Conservation (phyloP, 2,113 vertebrate genomes). For the Balaeniceps rex region DNA sequence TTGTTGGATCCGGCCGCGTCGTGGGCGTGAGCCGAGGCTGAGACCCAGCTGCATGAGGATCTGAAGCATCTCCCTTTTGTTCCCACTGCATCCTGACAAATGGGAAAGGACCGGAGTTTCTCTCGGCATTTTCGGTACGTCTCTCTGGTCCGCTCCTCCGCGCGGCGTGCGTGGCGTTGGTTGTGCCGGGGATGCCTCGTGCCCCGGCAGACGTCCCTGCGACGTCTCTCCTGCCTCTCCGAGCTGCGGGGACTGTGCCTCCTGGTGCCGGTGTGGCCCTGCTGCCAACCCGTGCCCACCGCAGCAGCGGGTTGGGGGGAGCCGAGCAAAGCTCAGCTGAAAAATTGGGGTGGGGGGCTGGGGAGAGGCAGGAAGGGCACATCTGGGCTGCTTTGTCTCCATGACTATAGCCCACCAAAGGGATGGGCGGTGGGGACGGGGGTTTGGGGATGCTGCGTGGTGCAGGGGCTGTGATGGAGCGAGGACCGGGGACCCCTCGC, state of each 20-base stretch:
- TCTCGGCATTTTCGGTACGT: conserved; percentile 92
- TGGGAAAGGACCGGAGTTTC: conserved; percentile 92
- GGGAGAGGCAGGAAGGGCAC: background rate
- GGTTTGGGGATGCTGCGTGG: background rate
- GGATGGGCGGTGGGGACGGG: fast-evolving
- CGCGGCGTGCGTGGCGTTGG: background rate
- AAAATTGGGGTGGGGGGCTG: background rate
- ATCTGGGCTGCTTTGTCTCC: background rate
- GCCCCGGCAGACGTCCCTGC: fast-evolving
- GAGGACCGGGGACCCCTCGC: fast-evolving
- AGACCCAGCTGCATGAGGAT: conserved; percentile 36
- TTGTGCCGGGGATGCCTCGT: background rate
- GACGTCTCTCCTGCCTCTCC: background rate
- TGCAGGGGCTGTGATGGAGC: background rate
- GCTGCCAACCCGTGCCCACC: fast-evolving
- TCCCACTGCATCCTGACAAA: conserved; percentile 67
- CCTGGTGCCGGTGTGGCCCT: background rate
- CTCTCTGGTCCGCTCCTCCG: background rate
- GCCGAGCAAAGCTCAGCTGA: background rate
- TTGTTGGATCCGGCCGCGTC: background rate
- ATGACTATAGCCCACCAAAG: fast-evolving
- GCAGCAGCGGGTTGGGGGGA: background rate
- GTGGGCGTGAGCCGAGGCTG: conserved; percentile 31
- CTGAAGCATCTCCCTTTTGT: conserved; percentile 48
- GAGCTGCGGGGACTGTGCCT: background rate